Conservation (phyloP, 2,888 invertebrate species). For the Syritta pipiens region DNA sequence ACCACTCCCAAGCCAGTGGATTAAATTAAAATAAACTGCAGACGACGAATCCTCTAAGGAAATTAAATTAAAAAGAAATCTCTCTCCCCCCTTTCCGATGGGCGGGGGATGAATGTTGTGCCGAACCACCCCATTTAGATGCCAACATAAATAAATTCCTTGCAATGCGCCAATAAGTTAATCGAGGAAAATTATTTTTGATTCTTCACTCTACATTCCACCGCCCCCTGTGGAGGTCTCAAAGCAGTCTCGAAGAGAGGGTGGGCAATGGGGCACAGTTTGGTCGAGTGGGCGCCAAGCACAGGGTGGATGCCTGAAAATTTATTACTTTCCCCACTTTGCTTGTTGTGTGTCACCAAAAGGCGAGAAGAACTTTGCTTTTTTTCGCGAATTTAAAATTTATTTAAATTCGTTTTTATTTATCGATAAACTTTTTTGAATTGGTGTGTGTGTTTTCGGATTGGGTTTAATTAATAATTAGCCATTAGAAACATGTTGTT, state of each 20-base stretch:
- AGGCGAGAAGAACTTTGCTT: too few species aligned
- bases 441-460: not conserved
- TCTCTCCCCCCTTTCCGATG: too few species aligned
- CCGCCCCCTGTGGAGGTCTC: not conserved
- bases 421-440: constrained; percentile 9
- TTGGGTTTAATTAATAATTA: constrained; percentile 50
- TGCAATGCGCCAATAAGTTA: constrained; percentile 56
- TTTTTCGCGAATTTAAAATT: not conserved
- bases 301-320: constrained; percentile 15
- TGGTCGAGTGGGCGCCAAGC: not conserved
- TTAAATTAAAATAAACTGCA: too few species aligned
- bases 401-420: not conserved
- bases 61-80: too few species aligned
- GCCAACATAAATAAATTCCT: too few species aligned
- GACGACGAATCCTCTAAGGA: too few species aligned
- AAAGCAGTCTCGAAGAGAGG: too few species aligned
- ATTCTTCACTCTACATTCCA: constrained; percentile 17
- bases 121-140: too few species aligned
- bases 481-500: constrained; percentile 47
- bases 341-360: constrained; percentile 48
- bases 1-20: too few species aligned
- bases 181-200: constrained; percentile 44
- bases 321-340: constrained; percentile 42
- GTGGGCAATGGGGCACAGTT: not conserved
- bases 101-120: too few species aligned